Evolutionary conservation across 1,140 invertebrate species (phyloP), one percentile per base, ranked within the genome.

Genomic region (Musca vetustissima): DNA sequence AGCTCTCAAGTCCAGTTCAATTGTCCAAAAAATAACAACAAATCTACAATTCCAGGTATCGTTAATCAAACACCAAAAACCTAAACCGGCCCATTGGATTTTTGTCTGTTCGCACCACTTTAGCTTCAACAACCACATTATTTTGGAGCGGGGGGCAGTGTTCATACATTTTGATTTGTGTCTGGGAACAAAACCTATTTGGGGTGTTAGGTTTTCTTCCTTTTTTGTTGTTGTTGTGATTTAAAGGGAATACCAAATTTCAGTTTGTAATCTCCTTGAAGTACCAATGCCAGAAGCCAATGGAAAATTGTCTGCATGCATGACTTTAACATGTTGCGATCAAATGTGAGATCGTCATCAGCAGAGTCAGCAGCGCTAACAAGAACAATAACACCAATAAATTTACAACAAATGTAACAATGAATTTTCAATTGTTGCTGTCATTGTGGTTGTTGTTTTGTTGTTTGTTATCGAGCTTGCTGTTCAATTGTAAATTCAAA

Each of bases 241-340:
- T 32, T 32, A 7, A 43, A 43, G 36, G 36, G 36, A 43, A 43
- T 43, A 11, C 11, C 7, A 43, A 32, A 9, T 9, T 13, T 13
- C 6, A 43, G 13, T 2, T 43, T 9, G 11, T 43, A 11, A 43
- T 43, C 36, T 43, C 36, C 2, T 8, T 43, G 13, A 19, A 61
- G 57, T 61, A 61, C 57, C 57, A 61, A 61, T 43, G 57, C 57
- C 57, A 61, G 57, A 61, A 61, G 57, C 57, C 57, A 61, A 61
- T 61, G 57, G 32, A 61, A 61, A 61, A 61, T 36, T 61, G 28
- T 49, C 8, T 52, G 57, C 22, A 61, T 28, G n/a, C n/a, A 36
- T 61, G 57, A 61, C 57, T 61, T 61, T 61, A 59, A 43, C 57
- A 61, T 61, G 57, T 19, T 19, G n/a, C 28, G 53, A 57, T 57